Evolutionary conservation across 2,113 vertebrate species (phyloP), one percentile per base, ranked within the genome.

Genomic region (Trematomus loennbergii): DNA sequence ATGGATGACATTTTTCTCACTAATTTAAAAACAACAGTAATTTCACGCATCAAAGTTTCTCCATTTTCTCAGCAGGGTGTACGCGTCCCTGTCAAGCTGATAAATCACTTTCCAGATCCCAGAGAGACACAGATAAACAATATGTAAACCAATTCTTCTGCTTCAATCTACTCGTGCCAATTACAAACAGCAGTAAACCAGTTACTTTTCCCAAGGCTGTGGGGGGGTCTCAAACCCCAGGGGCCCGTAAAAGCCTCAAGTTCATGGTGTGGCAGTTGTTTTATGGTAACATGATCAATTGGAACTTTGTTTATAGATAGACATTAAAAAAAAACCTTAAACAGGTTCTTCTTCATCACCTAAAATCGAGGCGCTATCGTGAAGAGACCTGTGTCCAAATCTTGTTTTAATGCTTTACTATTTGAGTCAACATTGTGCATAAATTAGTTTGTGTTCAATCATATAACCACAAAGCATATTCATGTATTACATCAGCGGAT

Each of bases 31-130:
- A 83, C 79, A 83, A 68, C 70, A 69, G 74, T 85, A 68, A 89
- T 92, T 90, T 90, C 83, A 88, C 74, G 84, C 82, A 75, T 82
- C 82, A 72, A 25, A 72, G 63, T 74, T 87, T 83, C 72, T 81
- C 76, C 49, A 81, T 82, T 88, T 81, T 85, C 72, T 78, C 81
- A 36, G 53, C 8, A 9, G 82, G 76, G 72, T 72, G 81, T 66
- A 46, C 69, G 70, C 65, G 54, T 74, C 67, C 25, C 64, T 78
- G 72, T 81, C 80, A 58, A 8, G 54, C 68, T 73, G 82, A 87
- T 89, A 75, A 84, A 90, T 90, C 84, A 58, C 74, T 66, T 79
- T 81, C 60, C 82, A 85, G 81, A 79, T 88, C 78, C 57, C 52
- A 54, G 83, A 9, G 49, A 75, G 87, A 87, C 83, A 79, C 66